Evolutionary conservation across 2,113 vertebrate species (phyloP).

Genomic region (Buteo buteo): DNA sequence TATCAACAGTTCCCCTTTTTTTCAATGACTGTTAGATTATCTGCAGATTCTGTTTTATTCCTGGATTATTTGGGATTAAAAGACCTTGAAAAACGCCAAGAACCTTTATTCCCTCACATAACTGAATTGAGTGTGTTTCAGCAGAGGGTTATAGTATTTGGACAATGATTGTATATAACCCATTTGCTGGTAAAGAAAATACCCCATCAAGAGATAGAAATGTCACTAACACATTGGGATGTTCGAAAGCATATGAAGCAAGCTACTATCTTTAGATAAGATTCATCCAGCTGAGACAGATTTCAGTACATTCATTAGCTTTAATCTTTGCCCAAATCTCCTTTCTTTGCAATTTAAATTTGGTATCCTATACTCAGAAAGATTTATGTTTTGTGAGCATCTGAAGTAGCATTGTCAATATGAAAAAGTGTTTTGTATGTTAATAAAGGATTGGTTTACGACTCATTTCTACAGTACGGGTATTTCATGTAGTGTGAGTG

Average conservation of each 20-base stretch:
- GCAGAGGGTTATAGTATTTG: background rate
- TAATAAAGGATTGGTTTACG: background rate
- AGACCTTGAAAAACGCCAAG: background rate
- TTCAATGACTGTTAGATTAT: background rate
- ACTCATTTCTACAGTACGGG: background rate
- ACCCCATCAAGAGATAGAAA: background rate
- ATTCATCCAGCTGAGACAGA: background rate
- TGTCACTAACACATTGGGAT: background rate
- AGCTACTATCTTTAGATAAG: background rate
- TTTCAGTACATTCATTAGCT: conserved; percentile 10
- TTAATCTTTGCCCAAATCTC: background rate
- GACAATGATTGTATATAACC: background rate
- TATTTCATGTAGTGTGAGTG: background rate
- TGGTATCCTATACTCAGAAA: background rate
- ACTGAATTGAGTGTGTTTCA: background rate
- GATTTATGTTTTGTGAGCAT: background rate
- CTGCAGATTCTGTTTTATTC: background rate
- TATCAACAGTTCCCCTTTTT: background rate
- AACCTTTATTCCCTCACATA: background rate
- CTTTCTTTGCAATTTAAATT: conserved; percentile 20
- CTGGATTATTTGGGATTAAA: background rate
- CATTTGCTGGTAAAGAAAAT: background rate
- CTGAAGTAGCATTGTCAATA: background rate
- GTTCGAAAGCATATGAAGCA: background rate
- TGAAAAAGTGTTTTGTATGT: background rate